A percentile compares a stretch with the other conserved stretches of the same genome.
These are phyloP conservation scores for Epizoanthus fatuus DNA, from an alignment of 92 coral and sea anemone species.

Conservation along the genomic window DNA sequence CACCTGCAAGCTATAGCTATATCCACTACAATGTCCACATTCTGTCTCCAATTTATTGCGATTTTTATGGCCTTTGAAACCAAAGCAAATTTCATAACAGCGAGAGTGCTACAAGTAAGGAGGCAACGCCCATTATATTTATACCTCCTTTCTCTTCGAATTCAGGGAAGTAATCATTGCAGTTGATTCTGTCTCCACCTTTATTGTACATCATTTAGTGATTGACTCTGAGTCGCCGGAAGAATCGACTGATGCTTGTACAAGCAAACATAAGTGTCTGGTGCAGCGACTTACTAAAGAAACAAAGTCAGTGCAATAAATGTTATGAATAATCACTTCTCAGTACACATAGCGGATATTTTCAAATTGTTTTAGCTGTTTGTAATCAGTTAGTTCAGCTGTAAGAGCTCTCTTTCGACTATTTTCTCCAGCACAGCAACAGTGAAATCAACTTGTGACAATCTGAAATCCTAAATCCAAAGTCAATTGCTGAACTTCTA, in stretches of 20 bases:
- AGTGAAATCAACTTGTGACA: too few species aligned
- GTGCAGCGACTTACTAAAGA: neutral
- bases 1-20: slow-evolving; percentile 29
- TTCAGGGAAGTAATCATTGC: neutral
- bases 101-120: neutral
- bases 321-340: neutral
- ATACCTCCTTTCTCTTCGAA: neutral
- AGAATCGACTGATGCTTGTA: neutral
- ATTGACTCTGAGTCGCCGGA: neutral
- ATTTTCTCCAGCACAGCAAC: too few species aligned
- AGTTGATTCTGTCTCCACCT: slow-evolving; percentile 3
- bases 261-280: neutral
- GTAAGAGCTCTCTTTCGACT: too few species aligned
- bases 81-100: slow-evolving; percentile 24
- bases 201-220: neutral
- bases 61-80: slow-evolving; percentile 22
- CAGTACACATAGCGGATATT: too few species aligned
- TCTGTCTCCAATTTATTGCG: slow-evolving; percentile 2
- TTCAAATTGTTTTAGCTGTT: too few species aligned
- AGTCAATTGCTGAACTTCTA: too few species aligned
- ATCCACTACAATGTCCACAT: slow-evolving; percentile 23
- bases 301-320: neutral
- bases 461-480: too few species aligned
- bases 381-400: too few species aligned
- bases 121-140: neutral